A percentile compares a stretch with the other conserved stretches of the same genome.
Evolutionary conservation across 2,888 invertebrate species (phyloP).

Genomic region (Caenorhabditis panamensis): DNA sequence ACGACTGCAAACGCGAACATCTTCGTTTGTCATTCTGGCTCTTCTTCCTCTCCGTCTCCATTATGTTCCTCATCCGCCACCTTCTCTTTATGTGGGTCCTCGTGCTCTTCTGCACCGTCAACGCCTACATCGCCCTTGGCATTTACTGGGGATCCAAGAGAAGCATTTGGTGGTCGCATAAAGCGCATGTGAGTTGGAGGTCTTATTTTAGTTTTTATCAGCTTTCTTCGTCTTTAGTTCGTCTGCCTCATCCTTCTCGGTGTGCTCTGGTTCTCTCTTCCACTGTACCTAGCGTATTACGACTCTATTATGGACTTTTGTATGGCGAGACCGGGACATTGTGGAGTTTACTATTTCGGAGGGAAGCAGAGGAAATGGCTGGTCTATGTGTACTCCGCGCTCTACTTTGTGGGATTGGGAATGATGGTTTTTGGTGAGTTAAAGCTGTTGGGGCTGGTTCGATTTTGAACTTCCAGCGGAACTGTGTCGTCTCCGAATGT

Average conservation of each 20-base stretch:
- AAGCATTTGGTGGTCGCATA: conserved; percentile 30
- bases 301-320: conserved; percentile 34
- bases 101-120: conserved; percentile 36
- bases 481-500: conserved; percentile 31
- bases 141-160: conserved; percentile 28
- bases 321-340: background rate
- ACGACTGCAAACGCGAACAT: conserved; percentile 32
- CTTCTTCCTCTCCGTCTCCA: conserved; percentile 32
- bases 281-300: conserved; percentile 22
- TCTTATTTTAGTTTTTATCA: too few relatives aligned
- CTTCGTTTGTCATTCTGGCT: conserved; percentile 39
- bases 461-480: conserved; percentile 22
- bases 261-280: conserved; percentile 29
- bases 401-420: conserved; percentile 39
- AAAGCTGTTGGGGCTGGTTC: too few relatives aligned
- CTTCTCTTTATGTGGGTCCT: conserved; percentile 41
- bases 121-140: conserved; percentile 35
- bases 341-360: conserved; percentile 10
- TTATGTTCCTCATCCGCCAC: conserved; percentile 46
- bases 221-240: conserved; percentile 3
- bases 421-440: conserved; percentile 41
- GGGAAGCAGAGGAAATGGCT: conserved; percentile 17
- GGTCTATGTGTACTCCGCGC: conserved; percentile 27
- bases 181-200: conserved; percentile 36
- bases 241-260: conserved; percentile 16